phyloP scores from a whole-genome alignment of 1,140 invertebrate species.

The Sycophila sp. region DNA sequence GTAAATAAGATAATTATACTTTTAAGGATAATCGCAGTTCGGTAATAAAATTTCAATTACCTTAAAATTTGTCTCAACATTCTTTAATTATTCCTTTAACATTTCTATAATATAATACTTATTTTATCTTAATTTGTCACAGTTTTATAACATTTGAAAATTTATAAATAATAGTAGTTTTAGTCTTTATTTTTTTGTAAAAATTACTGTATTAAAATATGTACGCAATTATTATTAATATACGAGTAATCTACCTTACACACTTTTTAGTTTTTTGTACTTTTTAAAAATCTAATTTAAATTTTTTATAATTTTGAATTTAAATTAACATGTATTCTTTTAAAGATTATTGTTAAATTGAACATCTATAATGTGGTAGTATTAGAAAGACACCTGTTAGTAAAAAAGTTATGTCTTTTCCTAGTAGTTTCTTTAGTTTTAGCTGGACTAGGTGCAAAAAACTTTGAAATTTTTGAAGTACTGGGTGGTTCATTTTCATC shows the following conservation, averaged over 20 bases:
- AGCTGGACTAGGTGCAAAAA: conserved; percentile 44
- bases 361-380: conserved; percentile 46
- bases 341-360: not conserved
- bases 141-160: no score
- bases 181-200: no score
- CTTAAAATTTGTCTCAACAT: conserved; percentile 8
- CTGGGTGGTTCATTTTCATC: conserved; percentile 55
- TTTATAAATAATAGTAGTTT: no score
- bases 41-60: conserved; percentile 36
- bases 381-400: conserved; percentile 52
- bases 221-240: no score
- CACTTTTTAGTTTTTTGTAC: no score
- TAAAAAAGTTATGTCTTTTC: conserved; percentile 56
- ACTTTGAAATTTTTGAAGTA: conserved; percentile 56
- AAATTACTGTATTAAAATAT: no score
- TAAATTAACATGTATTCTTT: not conserved
- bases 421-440: conserved; percentile 35
- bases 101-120: not conserved
- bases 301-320: not conserved
- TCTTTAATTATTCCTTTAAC: not conserved
- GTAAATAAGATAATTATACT: conserved; percentile 47
- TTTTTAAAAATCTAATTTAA: no score
- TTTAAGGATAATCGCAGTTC: conserved; percentile 17
- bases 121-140: no score
- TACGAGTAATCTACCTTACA: no score